Evolutionary conservation across 2,797 vertebrate genomes (phyloP).

Genomic region (Argyrosomus regius): DNA sequence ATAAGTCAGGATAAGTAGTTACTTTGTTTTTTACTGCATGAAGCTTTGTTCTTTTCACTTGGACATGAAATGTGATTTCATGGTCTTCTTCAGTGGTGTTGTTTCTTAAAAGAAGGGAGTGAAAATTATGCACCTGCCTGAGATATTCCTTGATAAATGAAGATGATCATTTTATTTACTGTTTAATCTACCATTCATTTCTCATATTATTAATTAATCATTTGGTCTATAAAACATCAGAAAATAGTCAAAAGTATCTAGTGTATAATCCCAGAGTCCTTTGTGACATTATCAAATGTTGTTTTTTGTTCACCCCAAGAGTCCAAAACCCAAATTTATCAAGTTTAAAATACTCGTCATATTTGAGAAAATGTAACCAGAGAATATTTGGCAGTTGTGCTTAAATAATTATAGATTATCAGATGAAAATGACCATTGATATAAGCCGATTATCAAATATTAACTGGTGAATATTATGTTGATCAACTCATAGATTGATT

Average conservation of each 20-base stretch:
- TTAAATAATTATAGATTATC: neutral
- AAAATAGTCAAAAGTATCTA: too few relatives aligned
- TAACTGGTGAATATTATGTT: neutral
- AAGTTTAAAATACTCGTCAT: neutral
- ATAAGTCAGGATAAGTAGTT: constrained; percentile 13
- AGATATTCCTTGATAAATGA: too few relatives aligned
- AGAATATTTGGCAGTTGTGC: neutral
- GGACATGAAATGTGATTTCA: neutral
- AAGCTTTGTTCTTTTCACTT: neutral
- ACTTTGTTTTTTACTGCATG: neutral
- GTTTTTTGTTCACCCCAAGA: neutral
- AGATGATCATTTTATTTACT: too few relatives aligned
- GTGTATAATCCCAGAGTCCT: too few relatives aligned
- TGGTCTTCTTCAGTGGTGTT: neutral
- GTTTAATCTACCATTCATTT: too few relatives aligned
- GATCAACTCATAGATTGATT: neutral
- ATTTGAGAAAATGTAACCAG: neutral
- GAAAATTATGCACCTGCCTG: too few relatives aligned
- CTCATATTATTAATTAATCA: too few relatives aligned
- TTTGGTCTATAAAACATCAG: too few relatives aligned
- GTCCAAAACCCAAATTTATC: neutral
- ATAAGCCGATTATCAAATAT: neutral
- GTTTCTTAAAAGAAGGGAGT: too few relatives aligned
- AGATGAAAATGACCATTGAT: neutral
- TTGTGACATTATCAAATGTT: neutral